A percentile compares a stretch with the other conserved stretches of the same genome.
phyloP scores from a whole-genome alignment of 2,797 vertebrate species.

The Lerista edwardsae region DNA sequence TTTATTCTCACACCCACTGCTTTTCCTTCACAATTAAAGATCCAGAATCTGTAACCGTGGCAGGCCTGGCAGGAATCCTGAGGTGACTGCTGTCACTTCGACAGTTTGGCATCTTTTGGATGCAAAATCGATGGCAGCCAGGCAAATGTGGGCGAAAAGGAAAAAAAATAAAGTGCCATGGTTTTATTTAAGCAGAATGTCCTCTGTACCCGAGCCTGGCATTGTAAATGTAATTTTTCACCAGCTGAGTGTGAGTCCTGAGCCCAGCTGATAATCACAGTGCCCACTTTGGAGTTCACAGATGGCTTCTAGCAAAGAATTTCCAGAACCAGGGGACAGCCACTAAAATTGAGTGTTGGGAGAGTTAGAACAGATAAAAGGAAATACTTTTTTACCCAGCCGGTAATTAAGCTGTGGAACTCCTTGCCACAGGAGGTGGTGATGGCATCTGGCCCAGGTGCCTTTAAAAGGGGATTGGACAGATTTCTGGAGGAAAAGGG shows the following conservation, averaged over 20 bases:
- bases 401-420: too few species aligned
- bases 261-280: slow-evolving; percentile 13
- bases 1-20: background rate
- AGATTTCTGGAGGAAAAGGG: too few species aligned
- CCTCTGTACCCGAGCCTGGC: slow-evolving; percentile 23
- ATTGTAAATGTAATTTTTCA: slow-evolving; percentile 46
- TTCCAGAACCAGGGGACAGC: too few species aligned
- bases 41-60: background rate
- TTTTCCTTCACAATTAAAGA: slow-evolving; percentile 25
- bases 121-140: background rate
- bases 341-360: too few species aligned
- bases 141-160: slow-evolving; percentile 5
- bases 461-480: too few species aligned
- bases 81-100: slow-evolving; percentile 38
- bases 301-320: slow-evolving; percentile 26
- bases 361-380: too few species aligned
- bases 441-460: too few species aligned
- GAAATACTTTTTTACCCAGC: too few species aligned
- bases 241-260: slow-evolving; percentile 10
- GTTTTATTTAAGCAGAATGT: slow-evolving; percentile 14
- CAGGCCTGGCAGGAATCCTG: background rate
- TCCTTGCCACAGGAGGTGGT: too few species aligned
- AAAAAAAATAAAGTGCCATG: slow-evolving; percentile 15
- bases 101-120: slow-evolving; percentile 46
- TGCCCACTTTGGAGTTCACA: slow-evolving; percentile 1